phyloP scores from a whole-genome alignment of 2,113 vertebrate genomes.

The Platichthys flesus region DNA sequence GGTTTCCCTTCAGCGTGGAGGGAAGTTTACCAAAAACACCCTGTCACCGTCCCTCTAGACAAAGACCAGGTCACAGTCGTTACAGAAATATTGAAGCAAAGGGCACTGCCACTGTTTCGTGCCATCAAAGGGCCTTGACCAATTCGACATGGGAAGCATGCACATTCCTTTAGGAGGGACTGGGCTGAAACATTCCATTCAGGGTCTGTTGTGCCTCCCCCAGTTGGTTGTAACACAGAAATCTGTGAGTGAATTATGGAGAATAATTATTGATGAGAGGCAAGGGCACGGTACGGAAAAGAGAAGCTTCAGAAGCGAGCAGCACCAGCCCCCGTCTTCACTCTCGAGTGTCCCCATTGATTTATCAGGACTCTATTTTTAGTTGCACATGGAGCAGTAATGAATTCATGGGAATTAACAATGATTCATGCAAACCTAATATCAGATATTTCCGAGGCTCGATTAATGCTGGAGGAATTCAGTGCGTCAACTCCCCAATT shows the following conservation, averaged over 20 bases:
- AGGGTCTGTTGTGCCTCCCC: background rate
- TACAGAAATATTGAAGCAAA: slow-evolving; percentile 53
- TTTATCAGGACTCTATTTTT: slow-evolving; percentile 77
- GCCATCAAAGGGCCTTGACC: slow-evolving; percentile 28
- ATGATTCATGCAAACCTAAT: slow-evolving; percentile 73
- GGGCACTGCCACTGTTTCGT: slow-evolving; percentile 28
- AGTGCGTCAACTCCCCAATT: slow-evolving; percentile 53
- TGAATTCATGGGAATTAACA: slow-evolving; percentile 74
- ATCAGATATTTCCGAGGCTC: slow-evolving; percentile 71
- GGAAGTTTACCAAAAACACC: slow-evolving; percentile 42
- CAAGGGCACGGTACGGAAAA: slow-evolving; percentile 51
- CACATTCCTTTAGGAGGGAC: slow-evolving; percentile 35
- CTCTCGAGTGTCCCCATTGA: slow-evolving; percentile 71
- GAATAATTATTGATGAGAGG: slow-evolving; percentile 71
- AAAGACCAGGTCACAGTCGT: slow-evolving; percentile 51
- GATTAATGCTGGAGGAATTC: slow-evolving; percentile 67
- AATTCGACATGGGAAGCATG: slow-evolving; percentile 20
- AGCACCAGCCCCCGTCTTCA: slow-evolving; percentile 52
- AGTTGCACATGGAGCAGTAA: slow-evolving; percentile 70
- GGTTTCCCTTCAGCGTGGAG: slow-evolving; percentile 42
- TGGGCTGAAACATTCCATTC: slow-evolving; percentile 5
- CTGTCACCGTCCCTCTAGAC: slow-evolving; percentile 40
- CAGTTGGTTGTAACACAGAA: slow-evolving; percentile 33
- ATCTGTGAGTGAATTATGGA: slow-evolving; percentile 60
- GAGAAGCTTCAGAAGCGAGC: slow-evolving; percentile 60